Evolutionary conservation across 1,140 invertebrate genomes (phyloP), one percentile per base, ranked within the genome.

Genomic region (Maconellicoccus hirsutus): DNA sequence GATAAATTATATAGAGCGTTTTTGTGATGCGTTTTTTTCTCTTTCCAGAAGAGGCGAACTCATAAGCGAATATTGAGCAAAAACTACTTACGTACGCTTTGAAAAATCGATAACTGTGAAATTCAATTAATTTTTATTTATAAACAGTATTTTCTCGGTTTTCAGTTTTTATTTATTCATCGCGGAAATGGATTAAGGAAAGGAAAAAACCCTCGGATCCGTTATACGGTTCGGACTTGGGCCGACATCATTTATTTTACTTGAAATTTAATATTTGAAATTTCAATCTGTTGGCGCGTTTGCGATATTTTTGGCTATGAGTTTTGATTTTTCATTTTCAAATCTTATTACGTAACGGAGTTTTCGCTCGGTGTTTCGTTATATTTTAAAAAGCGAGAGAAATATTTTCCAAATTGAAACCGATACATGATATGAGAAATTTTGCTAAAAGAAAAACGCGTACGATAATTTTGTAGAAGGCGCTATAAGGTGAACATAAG

Each of bases 201-300:
- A 52, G 42, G 42, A 52, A 52, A 52, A 14, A 16, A 52, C 10
- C 42, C n/a, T 52, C 12, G 29, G 4, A 52, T 52, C n/a, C n/a
- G 42, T 52, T 8, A 19, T 52, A 16, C 42, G 42, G 42, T 16
- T 52, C 42, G 42, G 42, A 52, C 42, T 52, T 19, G 16, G n/a
- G 42, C 42, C 42, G n/a, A 52, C 42, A 52, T 52, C 42, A 52
- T 52, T 52, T 52, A 52, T 52, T 52, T 52, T 52, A 14, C n/a
- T 52, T 16, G 42, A 52, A 52, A 52, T 52, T 52, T 52, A 52
- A 52, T 52, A 52, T 52, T 52, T 52, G 6, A 52, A 16, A 52
- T 52, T 52, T 52, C 42, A 52, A 52, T 52, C 42, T 52, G 42
- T 52, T 52, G 6, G 4, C 42, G 42, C 42, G 42, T 14, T 19